Conservation (phyloP, 2,113 vertebrate species). For the Callocephalon fimbriatum region DNA sequence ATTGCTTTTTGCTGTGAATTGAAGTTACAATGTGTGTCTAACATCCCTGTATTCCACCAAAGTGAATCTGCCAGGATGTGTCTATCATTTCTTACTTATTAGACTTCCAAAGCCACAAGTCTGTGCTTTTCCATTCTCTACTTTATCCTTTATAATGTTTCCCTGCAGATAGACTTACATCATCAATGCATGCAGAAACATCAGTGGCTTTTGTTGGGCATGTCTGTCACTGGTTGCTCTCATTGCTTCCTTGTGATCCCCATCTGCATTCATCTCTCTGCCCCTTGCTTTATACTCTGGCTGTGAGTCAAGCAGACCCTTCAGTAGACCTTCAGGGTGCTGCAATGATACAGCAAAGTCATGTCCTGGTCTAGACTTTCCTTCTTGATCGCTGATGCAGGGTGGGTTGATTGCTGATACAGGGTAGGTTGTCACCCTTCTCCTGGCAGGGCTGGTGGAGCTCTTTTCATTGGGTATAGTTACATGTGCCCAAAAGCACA, state of each 20-base stretch:
- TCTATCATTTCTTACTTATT: background rate
- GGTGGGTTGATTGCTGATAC: background rate
- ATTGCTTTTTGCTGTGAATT: background rate
- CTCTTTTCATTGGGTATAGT: background rate
- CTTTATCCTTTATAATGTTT: background rate
- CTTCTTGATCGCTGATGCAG: background rate
- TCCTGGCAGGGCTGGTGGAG: background rate
- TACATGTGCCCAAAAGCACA: background rate
- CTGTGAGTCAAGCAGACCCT: background rate
- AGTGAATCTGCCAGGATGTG: background rate
- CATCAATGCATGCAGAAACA: background rate
- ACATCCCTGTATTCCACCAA: background rate
- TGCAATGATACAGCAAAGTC: background rate
- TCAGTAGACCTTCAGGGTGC: background rate
- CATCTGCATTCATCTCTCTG: background rate
- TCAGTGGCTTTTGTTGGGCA: background rate
- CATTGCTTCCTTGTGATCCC: background rate
- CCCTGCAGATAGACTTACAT: background rate
- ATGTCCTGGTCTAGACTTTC: background rate
- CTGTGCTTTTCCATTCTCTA: background rate
- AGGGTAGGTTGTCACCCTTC: background rate
- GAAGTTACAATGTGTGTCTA: fast-evolving
- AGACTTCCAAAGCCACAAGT: background rate
- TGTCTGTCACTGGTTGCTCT: background rate
- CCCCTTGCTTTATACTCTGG: background rate